phyloP scores from a whole-genome alignment of 2,797 vertebrate genomes.

The Crenichthys baileyi region DNA sequence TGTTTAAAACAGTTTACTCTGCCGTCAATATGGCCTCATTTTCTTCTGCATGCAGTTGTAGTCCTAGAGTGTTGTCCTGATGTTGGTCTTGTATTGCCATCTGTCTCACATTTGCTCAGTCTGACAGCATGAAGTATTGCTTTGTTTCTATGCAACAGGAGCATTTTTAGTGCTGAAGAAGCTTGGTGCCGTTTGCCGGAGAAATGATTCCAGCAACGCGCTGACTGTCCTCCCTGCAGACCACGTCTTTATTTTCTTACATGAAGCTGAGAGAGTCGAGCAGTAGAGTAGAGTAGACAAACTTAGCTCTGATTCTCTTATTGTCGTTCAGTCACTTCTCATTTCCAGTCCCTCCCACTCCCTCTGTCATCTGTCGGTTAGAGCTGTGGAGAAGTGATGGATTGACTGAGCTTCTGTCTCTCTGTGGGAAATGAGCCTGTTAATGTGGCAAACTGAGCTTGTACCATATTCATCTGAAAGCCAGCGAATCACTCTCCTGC shows the following conservation, averaged over 20 bases:
- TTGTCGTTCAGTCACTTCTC: background rate
- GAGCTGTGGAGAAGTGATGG: slow-evolving; percentile 53
- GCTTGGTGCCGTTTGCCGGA: slow-evolving; percentile 24
- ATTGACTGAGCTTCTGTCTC: slow-evolving; percentile 66
- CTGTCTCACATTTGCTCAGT: slow-evolving; percentile 33
- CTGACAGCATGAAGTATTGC: slow-evolving; percentile 22
- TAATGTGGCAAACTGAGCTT: slow-evolving; percentile 73
- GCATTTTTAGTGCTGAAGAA: slow-evolving; percentile 16
- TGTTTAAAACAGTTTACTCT: background rate
- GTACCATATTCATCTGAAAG: slow-evolving; percentile 75
- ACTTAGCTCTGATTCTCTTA: background rate
- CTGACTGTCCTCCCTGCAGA: background rate
- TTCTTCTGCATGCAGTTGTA: background rate
- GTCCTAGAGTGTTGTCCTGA: slow-evolving; percentile 18
- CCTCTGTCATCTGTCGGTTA: slow-evolving; percentile 25
- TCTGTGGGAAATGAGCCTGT: slow-evolving; percentile 70
- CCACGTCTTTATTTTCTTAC: background rate
- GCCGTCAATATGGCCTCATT: slow-evolving; percentile 1
- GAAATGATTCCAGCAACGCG: slow-evolving; percentile 8
- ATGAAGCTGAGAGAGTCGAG: background rate
- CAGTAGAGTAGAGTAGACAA: no score
- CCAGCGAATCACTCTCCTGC: slow-evolving; percentile 55
- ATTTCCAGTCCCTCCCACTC: background rate
- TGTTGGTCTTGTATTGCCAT: slow-evolving; percentile 42
- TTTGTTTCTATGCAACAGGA: slow-evolving; percentile 39